Conservation (phyloP, 2,113 vertebrate species). For the Rostratula benghalensis region DNA sequence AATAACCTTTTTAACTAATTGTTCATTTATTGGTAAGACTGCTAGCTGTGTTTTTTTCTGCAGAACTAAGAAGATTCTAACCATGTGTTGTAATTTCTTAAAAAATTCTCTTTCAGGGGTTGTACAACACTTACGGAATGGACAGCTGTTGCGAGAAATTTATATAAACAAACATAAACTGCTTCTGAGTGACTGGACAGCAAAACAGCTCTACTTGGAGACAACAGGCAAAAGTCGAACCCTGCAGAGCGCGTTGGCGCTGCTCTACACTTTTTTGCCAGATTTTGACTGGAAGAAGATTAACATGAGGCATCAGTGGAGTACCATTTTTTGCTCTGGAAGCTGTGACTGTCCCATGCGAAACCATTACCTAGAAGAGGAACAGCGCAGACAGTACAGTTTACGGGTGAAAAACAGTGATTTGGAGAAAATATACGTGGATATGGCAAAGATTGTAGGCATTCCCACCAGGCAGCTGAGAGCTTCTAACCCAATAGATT, state of each 20-base stretch:
- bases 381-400: constrained; percentile 91
- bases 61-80: background rate
- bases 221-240: constrained; percentile 94
- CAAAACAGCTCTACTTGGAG: constrained; percentile 89
- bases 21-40: background rate
- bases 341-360: constrained; percentile 90
- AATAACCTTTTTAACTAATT: background rate
- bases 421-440: constrained; percentile 86
- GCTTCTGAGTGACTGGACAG: constrained; percentile 80
- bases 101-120: constrained; percentile 79
- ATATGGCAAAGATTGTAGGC: constrained; percentile 89
- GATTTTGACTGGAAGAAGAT: constrained; percentile 91
- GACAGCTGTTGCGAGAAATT: constrained; percentile 85
- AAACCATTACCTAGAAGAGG: constrained; percentile 89
- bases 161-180: constrained; percentile 87
- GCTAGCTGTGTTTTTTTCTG: background rate
- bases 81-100: background rate
- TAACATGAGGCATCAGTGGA: constrained; percentile 88
- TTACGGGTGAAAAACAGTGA: constrained; percentile 80
- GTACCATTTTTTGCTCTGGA: constrained; percentile 90
- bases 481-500: constrained; percentile 93
- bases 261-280: constrained; percentile 89
- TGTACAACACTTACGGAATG: constrained; percentile 91
- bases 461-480: constrained; percentile 86
- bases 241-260: constrained; percentile 90